Conservation (phyloP, 2,888 invertebrate species). For the Clanis bilineata region DNA sequence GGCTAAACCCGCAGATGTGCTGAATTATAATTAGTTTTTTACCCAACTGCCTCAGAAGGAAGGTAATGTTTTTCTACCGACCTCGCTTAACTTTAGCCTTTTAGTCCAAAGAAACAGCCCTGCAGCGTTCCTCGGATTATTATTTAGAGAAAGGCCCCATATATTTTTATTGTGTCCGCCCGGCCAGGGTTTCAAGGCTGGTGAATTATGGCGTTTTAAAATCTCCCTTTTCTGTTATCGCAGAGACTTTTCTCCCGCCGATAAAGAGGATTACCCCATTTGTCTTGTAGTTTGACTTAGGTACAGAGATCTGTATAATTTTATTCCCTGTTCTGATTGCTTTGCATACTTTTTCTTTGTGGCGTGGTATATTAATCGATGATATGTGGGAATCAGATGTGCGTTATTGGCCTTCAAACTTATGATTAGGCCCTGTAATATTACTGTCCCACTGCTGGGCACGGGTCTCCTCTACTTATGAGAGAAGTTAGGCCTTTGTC, state of each 20-base stretch:
- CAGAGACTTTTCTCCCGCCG: conserved; percentile 61
- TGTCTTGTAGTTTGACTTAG: conserved; percentile 46
- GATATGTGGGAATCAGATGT: too few species aligned
- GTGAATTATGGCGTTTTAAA: conserved; percentile 74
- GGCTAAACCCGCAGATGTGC: too few species aligned
- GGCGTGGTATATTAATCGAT: too few species aligned
- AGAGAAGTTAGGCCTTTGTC: too few species aligned
- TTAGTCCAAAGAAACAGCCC: background rate
- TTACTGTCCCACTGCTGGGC: too few species aligned
- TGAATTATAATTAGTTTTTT: too few species aligned
- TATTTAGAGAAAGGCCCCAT: background rate
- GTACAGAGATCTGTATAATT: conserved; percentile 23
- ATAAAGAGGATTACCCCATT: conserved; percentile 73
- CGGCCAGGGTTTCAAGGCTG: conserved; percentile 51
- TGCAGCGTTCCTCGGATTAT: background rate
- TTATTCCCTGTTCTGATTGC: conserved; percentile 14
- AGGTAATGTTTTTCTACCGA: too few species aligned
- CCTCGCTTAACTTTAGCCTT: background rate
- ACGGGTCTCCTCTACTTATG: too few species aligned
- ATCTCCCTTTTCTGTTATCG: conserved; percentile 67
- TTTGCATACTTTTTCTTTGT: background rate
- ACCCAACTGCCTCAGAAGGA: too few species aligned
- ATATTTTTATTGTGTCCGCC: conserved; percentile 6
- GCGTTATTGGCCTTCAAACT: too few species aligned
- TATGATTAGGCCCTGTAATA: too few species aligned